Evolutionary conservation across 2,888 invertebrate genomes (phyloP), one percentile per base, ranked within the genome.

Genomic region (Pandemis corylana): DNA sequence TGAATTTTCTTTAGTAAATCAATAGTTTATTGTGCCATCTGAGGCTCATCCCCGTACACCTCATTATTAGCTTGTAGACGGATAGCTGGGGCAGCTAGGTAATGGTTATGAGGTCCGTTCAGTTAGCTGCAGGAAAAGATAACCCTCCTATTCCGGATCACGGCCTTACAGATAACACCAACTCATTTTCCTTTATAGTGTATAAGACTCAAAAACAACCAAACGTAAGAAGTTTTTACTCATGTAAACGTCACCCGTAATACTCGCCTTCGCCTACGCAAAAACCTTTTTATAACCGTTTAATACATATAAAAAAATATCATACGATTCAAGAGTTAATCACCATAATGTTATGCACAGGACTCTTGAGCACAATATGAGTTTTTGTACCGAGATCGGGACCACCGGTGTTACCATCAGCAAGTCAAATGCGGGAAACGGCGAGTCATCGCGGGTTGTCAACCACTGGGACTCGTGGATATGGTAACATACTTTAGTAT

Each of bases 401-500:
- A 90, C 91, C 92, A 90, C 92, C 90, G 86, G 89, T 90, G 87
- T 87, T 86, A 86, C 51, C 87, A 90, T 92, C 90, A 90, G 86
- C 90, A 91, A 91, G 89, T 90, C 89, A 85, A 92, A 90, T 90
- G 83, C 77, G 77, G 80, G 87, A 86, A 87, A 82, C 81, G 80
- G 86, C 88, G 76, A 83, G 91, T 92, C 92, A 90, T 87, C 79
- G 76, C 80, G 82, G 85, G 80, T 81, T 83, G 81, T 76, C 79
- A 62, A 79, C 79, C 80, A 82, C 77, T 71, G 67, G 77, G 42
- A n/a, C 61, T 41, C 44, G 44, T 44, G 44, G 44, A 44, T 44
- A 44, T 9, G 44, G 7, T 44, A 44, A 46, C 12, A 12, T 12
- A 36, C 28, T 12, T 12, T 12, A 46, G 12, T 46, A 12, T 9